Base-by-base conservation (phyloP, 2,113 vertebrate genomes). In the Perca schrenkii region DNA sequence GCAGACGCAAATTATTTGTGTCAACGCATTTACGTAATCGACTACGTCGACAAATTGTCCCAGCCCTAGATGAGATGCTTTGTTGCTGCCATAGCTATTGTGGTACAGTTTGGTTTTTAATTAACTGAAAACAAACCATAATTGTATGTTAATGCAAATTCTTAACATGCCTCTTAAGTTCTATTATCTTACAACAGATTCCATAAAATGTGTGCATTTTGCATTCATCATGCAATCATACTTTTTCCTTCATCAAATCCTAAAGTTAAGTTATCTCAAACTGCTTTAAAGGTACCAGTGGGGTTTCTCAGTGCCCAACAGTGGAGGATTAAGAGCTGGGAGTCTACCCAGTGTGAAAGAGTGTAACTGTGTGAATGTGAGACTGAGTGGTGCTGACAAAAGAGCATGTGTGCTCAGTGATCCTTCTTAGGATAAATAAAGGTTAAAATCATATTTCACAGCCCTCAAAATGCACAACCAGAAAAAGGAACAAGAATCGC, bases 361-460 rank as follows among this genome's bases (percentile, higher is more conserved):
- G 49, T 68, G 49, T 34, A 56, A 58, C 77, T 90, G 72, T 77
- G 57, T 49, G 57, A 82, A 83, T 56, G 61, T 87, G 84, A 92
- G 52, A 60, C 79, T 88, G 71, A 90, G 77, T 77, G 83, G 71
- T 60, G 52, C 80, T 85, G 87, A 91, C 82, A 88, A 80, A 86
- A 72, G 40, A 81, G 63, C 76, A 57, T 86, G 88, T 88, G 88
- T 87, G 71, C 78, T 74, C 54, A 47, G 71, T 88, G 80, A 90
- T 79, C 81, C 75, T 31, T 87, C 69, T 78, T 49, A 6, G 61
- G 36, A 82, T 77, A 87, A 85, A 87, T 79, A 85, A 77, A 81
- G 80, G 82, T 82, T 90, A 79, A 83, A 88, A 84, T 84, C 82
- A 84, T 77, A 69, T 81, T 91, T 74, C 53, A 61, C 57, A 64